Conservation (phyloP, 2,113 vertebrate genomes). For the Quiscalus mexicanus region DNA sequence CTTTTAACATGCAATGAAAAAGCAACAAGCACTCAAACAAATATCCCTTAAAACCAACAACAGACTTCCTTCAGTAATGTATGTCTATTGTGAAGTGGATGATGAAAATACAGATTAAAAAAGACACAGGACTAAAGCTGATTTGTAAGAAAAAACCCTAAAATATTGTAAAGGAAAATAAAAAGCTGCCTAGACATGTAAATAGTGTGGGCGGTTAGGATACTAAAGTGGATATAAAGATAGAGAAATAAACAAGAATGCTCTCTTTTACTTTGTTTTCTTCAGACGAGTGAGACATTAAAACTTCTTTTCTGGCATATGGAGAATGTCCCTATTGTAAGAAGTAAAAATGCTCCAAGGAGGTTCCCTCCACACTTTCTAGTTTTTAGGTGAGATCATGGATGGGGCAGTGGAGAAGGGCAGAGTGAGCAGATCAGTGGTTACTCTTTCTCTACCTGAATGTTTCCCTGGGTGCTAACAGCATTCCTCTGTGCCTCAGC, state of each 20-base stretch:
- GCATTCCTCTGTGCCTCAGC: background rate
- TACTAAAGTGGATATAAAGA: background rate
- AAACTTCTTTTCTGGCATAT: background rate
- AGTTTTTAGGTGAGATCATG: background rate
- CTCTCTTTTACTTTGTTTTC: background rate
- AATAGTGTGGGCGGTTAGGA: background rate
- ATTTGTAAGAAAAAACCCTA: background rate
- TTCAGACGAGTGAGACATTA: background rate
- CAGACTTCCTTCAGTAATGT: background rate
- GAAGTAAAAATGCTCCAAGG: background rate
- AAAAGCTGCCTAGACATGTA: background rate
- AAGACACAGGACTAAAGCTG: background rate
- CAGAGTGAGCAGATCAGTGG: background rate
- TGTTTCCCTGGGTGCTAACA: background rate
- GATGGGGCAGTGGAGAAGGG: background rate
- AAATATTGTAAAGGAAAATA: background rate
- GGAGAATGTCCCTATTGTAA: fast-evolving
- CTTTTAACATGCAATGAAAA: background rate
- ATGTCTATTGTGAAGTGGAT: background rate
- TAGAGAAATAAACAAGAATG: background rate
- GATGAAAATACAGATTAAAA: background rate
- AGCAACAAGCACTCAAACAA: background rate
- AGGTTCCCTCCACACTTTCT: background rate
- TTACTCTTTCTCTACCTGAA: background rate
- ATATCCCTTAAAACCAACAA: background rate